Evolutionary conservation across 2,797 vertebrate genomes (phyloP).

Genomic region (Semaprochilodus insignis): DNA sequence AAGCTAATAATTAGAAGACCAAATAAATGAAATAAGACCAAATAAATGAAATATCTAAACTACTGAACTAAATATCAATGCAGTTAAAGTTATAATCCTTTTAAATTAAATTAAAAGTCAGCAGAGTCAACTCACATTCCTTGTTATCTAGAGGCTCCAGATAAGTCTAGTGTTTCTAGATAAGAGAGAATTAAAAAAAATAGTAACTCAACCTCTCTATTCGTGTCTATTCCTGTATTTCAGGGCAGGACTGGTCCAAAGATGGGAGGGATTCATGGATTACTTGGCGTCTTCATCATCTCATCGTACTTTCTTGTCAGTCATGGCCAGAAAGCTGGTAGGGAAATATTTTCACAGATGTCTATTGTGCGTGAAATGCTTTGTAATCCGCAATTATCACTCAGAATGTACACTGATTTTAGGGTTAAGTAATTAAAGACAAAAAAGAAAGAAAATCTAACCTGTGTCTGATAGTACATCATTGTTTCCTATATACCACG

Average conservation of each 20-base stretch:
- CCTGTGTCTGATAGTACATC: no score
- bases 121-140: background rate
- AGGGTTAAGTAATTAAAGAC: no score
- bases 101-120: background rate
- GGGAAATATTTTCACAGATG: background rate
- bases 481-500: no score
- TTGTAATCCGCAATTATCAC: background rate
- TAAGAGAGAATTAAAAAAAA: no score
- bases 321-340: slow-evolving; percentile 72
- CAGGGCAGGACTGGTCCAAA: slow-evolving; percentile 46
- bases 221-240: background rate
- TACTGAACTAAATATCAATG: no score
- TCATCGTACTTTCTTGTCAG: slow-evolving; percentile 64
- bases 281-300: slow-evolving; percentile 66
- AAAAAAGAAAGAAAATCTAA: no score
- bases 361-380: background rate
- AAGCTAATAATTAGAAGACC: no score
- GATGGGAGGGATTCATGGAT: slow-evolving; percentile 66
- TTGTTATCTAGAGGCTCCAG: no score
- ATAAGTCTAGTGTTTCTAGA: background rate
- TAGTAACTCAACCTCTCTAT: no score
- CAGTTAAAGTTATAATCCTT: background rate
- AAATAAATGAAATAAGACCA: no score
- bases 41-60: no score
- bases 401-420: background rate